Base-by-base conservation (phyloP, 2,113 vertebrate species). In the Pseudois nayaur region DNA sequence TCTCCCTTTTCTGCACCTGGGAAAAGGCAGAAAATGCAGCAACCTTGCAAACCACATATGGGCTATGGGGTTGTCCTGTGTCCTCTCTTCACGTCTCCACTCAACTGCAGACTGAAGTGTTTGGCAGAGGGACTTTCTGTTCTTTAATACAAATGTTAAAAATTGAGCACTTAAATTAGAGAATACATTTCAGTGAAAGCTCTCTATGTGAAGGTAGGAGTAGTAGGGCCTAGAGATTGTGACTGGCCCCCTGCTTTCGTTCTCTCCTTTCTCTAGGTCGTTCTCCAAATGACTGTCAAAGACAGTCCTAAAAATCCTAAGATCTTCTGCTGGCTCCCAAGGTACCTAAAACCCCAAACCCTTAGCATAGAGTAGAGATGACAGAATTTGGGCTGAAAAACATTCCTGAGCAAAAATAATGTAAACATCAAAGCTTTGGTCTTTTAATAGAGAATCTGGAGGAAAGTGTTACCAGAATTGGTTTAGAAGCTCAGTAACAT, bases 371-470 rank as follows among this genome's bases (percentile, higher is more conserved):
- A 50, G 3, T 50, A 83, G 40, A 88, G 10, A 29, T 14, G 29
- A n/a, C 5, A 36, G 64, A 23, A 57, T 82, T 89, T 76, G 71
- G 71, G 8, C 33, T 54, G 52, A 92, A 88, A 85, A 33, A 40
- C 29, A 79, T 62, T n/a, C 25, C 17, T 43, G 52, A 55, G 21
- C 59, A 33, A 81, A 91, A 91, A 21, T 74, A 71, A 95, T 33
- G 14, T 50, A 88, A 91, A 57, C 8, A 60, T 93, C 19, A 87
- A 89, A 54, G 21, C 27, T 86, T 64, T 76, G 36, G 11, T 86
- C 29, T 86, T 81, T 6, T 45, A 59, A 57, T 17, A 90, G 55
- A n/a, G 40, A 79, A 84, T 91, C 93, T 85, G 11, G 10, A 93
- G 2, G 25, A 31, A 62, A 27, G 21, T 45, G 16, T 87, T 89